phyloP scores from a whole-genome alignment of 2,888 invertebrate species.

The Parelbella ahira region DNA sequence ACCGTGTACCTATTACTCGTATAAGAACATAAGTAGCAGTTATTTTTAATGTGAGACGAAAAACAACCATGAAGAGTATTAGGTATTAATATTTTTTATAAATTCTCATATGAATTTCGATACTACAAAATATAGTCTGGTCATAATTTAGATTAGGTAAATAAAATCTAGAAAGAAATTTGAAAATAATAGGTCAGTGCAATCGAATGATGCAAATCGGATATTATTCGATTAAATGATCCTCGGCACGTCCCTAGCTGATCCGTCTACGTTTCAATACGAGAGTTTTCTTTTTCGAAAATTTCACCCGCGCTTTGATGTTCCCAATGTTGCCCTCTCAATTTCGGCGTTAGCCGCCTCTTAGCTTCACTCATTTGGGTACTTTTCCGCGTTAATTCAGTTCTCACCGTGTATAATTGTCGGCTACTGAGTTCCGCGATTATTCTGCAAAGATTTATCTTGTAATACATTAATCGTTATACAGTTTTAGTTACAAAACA shows the following conservation, averaged over 20 bases:
- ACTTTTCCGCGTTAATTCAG: conserved; percentile 18
- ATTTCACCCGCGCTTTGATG: conserved; percentile 51
- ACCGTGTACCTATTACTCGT: too few relatives aligned
- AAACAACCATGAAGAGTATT: too few relatives aligned
- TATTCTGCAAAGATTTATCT: not conserved
- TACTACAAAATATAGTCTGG: too few relatives aligned
- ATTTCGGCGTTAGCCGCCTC: conserved; percentile 44
- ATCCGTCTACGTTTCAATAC: conserved; percentile 34
- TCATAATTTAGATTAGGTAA: too few relatives aligned
- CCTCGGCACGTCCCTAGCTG: conserved; percentile 10
- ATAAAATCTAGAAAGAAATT: too few relatives aligned
- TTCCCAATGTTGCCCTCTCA: conserved; percentile 51
- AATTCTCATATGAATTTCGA: too few relatives aligned
- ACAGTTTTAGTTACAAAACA: too few relatives aligned
- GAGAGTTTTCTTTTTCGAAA: conserved; percentile 45
- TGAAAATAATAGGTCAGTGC: too few relatives aligned
- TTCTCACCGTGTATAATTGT: conserved; percentile 15
- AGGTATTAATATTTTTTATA: too few relatives aligned
- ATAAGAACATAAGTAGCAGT: too few relatives aligned
- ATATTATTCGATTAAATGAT: conserved; percentile 5
- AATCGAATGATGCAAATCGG: conserved; percentile 10
- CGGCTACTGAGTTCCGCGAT: conserved; percentile 6
- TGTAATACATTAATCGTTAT: too few relatives aligned
- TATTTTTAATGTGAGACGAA: too few relatives aligned
- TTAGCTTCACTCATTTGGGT: conserved; percentile 24